Percentiles rank a stretch among this genome's conserved stretches.
These are phyloP conservation scores for Peromyscus attwateri DNA, from an alignment of 2,797 vertebrate species.

Conservation along the genomic window DNA sequence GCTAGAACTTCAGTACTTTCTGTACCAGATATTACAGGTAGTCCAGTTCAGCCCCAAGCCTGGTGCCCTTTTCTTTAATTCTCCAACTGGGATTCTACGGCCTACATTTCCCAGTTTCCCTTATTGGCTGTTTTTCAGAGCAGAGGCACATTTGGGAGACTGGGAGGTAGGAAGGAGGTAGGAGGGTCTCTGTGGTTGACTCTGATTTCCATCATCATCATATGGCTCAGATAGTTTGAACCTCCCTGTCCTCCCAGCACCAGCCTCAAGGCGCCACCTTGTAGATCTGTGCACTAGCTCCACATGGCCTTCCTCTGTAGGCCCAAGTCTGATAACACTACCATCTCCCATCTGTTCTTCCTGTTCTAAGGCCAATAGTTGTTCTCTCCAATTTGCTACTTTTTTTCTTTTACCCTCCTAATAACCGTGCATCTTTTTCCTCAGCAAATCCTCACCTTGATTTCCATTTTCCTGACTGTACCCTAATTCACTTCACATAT, in stretches of 20 bases:
- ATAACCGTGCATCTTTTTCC: background rate
- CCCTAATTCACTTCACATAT: constrained; percentile 15
- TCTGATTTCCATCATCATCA: background rate
- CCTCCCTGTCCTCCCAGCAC: background rate
- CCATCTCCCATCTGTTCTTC: background rate
- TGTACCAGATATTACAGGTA: background rate
- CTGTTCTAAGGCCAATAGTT: background rate
- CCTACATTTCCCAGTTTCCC: background rate
- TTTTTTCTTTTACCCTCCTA: background rate
- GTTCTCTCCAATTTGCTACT: background rate
- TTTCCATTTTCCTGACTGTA: background rate
- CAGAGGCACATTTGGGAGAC: background rate
- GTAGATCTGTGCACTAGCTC: background rate
- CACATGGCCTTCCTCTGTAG: background rate
- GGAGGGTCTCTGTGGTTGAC: background rate
- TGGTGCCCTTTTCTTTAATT: background rate
- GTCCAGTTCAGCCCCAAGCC: background rate
- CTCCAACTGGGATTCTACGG: background rate
- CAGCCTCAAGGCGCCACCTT: background rate
- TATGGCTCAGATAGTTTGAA: background rate
- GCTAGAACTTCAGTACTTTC: background rate
- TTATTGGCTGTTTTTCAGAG: background rate
- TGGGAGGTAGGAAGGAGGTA: background rate
- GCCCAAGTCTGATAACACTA: background rate
- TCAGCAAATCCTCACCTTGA: background rate